Evolutionary conservation across 2,888 invertebrate species (phyloP), one percentile per base, ranked within the genome.

Genomic region (Orthonevra nobilis): DNA sequence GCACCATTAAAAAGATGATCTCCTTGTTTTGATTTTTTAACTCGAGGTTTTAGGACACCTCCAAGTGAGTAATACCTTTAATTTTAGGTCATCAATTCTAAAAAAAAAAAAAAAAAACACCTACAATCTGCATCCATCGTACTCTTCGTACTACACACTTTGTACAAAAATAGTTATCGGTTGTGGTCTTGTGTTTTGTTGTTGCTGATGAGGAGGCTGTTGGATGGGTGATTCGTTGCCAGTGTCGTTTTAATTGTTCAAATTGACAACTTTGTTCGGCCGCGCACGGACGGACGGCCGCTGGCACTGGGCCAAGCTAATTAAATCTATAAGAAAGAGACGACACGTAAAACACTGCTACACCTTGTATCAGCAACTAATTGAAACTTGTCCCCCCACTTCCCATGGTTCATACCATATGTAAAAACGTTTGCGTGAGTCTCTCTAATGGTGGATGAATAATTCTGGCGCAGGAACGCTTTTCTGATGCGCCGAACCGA

Each of bases 341-440:
- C 36, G 23, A 38, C 19, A n/a, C 26, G 15, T n/a, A 3, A 5
- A 52, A 20, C 17, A 58, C 30, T 28, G 48, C 26, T 26, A 15
- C 5, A 32, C 10, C 2, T 32, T 60, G 54, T 66, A 72, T 70
- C 52, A 72, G 54, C 60, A 56, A 66, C 72, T 72, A 79, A 79
- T 79, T 79, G 79, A 79, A 73, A 66, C 48, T 72, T 72, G 77
- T 79, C 77, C 77, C n/a, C n/a, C n/a, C n/a, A n/a, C n/a, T n/a
- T n/a, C n/a, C n/a, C n/a, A n/a, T n/a, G n/a, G n/a, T n/a, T n/a
- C n/a, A 63, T 72, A 66, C 72, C 64, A 72, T 60, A 72, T 66
- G 73, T 48, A 68, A 79, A n/a, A 72, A 72, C 77, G 52, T 60
- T 77, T 77, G 64, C 42, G 58, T 61, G 36, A 46, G 42, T 30